A percentile compares a stretch with the other conserved stretches of the same genome.
Conservation (phyloP, 2,888 invertebrate genomes). For the Drosophila fungiperda region DNA sequence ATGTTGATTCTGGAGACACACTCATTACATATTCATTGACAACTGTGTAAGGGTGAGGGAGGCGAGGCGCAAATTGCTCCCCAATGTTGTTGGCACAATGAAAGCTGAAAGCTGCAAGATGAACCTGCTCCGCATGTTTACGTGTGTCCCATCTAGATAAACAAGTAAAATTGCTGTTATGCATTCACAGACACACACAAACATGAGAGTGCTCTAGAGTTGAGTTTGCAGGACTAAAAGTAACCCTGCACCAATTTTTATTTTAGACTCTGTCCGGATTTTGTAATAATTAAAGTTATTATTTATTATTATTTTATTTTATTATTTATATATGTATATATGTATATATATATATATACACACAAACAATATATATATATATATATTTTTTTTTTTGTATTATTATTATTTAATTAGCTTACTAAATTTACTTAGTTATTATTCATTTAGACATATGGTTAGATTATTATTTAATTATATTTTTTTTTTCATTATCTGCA, state of each 20-base stretch:
- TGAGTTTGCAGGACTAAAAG: neutral
- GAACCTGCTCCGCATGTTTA: conserved; percentile 23
- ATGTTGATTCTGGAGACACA: conserved; percentile 21
- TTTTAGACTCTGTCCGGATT: neutral
- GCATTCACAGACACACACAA: conserved; percentile 5
- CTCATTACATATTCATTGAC: conserved; percentile 68
- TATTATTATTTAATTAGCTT: no score
- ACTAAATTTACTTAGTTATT: neutral
- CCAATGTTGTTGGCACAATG: conserved; percentile 29
- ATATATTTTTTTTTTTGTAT: no score
- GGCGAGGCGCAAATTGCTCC: conserved; percentile 31
- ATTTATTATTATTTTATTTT: neutral
- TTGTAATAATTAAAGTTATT: neutral
- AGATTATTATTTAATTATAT: neutral
- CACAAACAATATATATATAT: no score
- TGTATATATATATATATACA: no score
- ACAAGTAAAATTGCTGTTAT: conserved; percentile 17
- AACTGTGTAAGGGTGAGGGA: conserved; percentile 12
- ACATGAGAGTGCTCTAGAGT: neutral
- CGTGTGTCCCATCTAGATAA: conserved; percentile 1
- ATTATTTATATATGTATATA: no score
- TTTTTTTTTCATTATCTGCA: neutral
- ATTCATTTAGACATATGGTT: neutral
- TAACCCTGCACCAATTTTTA: no score
- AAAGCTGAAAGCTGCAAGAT: conserved; percentile 13